Evolutionary conservation across 2,797 vertebrate genomes (phyloP), one percentile per base, ranked within the genome.

Genomic region (Moxostoma hubbsi): DNA sequence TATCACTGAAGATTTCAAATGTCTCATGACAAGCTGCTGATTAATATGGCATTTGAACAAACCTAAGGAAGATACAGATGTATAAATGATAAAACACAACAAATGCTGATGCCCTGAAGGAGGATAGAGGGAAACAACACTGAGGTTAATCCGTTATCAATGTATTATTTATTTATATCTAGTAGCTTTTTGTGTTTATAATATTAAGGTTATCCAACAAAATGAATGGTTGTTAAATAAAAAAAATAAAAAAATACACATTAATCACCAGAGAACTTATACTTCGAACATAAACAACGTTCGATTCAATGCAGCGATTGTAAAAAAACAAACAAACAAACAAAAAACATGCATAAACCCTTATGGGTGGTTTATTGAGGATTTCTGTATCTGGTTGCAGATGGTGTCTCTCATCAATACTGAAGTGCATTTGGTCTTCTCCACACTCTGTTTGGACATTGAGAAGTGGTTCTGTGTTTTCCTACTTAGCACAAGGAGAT

Each of bases 391-490:
- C 71, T 83, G 76, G 79, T 85, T 73, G 64, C 68, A 75, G 61
- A 76, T 45, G 71, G 61, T 49, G 55, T 75, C 75, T 76, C 74
- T 46, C 72, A 65, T 85, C 88, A 86, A 87, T 89, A 90, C 87
- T 90, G 15, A 78, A 81, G 86, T 70, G 88, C 86, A 86, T 86
- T 87, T 88, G 85, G 90, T 90, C 88, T 86, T 90, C 86, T 84
- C 81, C 73, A 61, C 61, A 89, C 86, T 86, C 80, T 85, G 86
- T 89, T 87, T 83, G 90, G 89, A 87, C 90, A 82, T 91, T 91
- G 88, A 91, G 89, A 92, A 89, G 90, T 80, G 88, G 81, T 86
- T 55, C 84, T 90, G 79, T 87, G 75, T 89, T 87, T 90, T 90
- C 87, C 55, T 89, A 88, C 88, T 86, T 87, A 88, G 81, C 85